Base-by-base conservation (phyloP, 1,140 invertebrate genomes). In the Agrypnia vestita region DNA sequence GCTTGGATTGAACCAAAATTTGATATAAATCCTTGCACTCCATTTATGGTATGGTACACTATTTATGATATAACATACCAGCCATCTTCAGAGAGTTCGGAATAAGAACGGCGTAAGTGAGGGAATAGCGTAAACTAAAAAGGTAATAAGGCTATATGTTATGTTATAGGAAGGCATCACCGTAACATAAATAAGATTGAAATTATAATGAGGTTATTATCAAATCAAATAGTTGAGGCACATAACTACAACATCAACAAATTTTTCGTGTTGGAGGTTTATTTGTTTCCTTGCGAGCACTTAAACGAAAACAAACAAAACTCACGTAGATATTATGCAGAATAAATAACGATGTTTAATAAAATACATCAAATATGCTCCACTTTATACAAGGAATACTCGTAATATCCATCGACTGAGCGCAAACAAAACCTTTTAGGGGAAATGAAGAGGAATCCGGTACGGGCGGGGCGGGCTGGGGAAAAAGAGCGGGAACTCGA, bases 401-500 rank as follows among this genome's bases (percentile, higher is more conserved):
- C 67, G 17, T 67, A 15, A 46, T 47, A 71, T 17, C 67, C 67
- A 71, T 25, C 46, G 47, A 71, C 13, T 25, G 67, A 51, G 15
- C 49, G 19, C 15, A 47, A 71, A 71, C 67, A 71, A 71, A 71
- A 71, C 67, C 67, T 71, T 71, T 71, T 71, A 71, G 46, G 15
- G 47, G 13, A 49, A 71, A 49, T 71, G 46, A 71, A 71, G 61
- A 64, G 21, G 21, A 71, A 19, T 11, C 7, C 10, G 13, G 17
- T n/a, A n/a, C 6, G 25, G 12, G 67, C 12, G 47, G 25, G 19
- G 47, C 49, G 17, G 61, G 25, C 3, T 11, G 46, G 47, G 47
- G 47, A 25, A 71, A 59, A 59, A 67, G 62, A 67, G 67, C 67
- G 47, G 51, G 67, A 71, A 71, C 67, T 71, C 49, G 11, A 71